Percentiles rank a stretch among this genome's conserved stretches.
Conservation (phyloP, 2,888 invertebrate species). For the Plutella xylostella region DNA sequence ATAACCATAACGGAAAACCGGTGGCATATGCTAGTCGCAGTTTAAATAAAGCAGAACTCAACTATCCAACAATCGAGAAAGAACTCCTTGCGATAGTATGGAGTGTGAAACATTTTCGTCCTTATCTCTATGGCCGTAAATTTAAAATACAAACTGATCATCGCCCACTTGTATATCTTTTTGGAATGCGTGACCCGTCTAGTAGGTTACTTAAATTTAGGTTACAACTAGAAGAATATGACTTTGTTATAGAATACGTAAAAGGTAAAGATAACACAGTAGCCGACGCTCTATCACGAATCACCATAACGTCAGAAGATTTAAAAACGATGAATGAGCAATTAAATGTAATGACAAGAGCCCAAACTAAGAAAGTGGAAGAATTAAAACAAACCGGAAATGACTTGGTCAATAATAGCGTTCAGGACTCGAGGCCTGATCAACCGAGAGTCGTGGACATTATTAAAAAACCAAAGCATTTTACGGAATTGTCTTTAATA, state of each 20-base stretch:
- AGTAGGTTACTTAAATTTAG: not conserved
- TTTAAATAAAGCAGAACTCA: not conserved
- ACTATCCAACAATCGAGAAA: not conserved
- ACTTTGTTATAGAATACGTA: conserved; percentile 15
- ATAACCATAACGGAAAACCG: conserved; percentile 4
- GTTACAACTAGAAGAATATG: conserved; percentile 6
- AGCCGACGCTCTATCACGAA: conserved; percentile 15
- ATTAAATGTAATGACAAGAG: not conserved
- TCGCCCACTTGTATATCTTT: not conserved
- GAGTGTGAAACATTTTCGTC: not conserved
- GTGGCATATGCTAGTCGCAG: not conserved
- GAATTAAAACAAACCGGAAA: not conserved
- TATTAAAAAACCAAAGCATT: not conserved
- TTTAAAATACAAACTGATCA: not conserved
- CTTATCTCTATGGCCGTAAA: not conserved
- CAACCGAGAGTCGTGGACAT: not conserved
- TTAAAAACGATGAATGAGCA: not conserved
- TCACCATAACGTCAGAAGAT: not conserved
- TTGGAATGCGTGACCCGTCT: not conserved
- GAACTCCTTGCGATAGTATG: not conserved
- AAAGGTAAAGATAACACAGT: conserved; percentile 15
- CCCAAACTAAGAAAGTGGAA: not conserved
- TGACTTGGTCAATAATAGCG: not conserved
- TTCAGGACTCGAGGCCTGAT: conserved; percentile 4
- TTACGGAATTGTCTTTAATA: not conserved